Conservation (phyloP, 2,888 invertebrate species). For the Eupsilia transversa region DNA sequence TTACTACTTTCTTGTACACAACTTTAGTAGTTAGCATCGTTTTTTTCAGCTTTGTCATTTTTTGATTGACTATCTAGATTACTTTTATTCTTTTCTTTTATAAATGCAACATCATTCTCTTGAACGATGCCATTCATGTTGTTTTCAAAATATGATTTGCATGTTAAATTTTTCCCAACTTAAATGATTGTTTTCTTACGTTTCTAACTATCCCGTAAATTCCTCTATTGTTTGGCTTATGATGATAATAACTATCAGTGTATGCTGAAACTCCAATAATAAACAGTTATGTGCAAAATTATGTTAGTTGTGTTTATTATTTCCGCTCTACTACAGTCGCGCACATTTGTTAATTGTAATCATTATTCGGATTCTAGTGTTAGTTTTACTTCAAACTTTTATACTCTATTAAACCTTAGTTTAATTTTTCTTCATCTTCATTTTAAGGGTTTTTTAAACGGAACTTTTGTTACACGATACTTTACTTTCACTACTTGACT, state of each 20-base stretch:
- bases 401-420: constrained; percentile 1
- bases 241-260: not conserved
- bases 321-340: constrained; percentile 43
- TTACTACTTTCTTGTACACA: constrained; percentile 7
- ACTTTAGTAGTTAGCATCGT: not conserved
- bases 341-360: constrained; percentile 29
- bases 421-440: not conserved
- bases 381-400: not conserved
- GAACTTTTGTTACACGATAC: not conserved
- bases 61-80: not conserved
- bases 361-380: constrained; percentile 13
- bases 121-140: not conserved
- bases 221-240: not conserved
- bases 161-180: not conserved
- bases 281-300: constrained; percentile 35
- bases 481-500: not conserved
- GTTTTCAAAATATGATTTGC: not conserved
- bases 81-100: not conserved
- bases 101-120: not conserved
- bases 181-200: not conserved
- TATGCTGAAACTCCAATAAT: not conserved
- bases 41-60: not conserved
- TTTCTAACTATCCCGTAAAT: not conserved
- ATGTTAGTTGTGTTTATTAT: constrained; percentile 38
- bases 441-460: too few species aligned